Base-by-base conservation (phyloP, 2,888 invertebrate genomes). In the Drosophila imparisetae region DNA sequence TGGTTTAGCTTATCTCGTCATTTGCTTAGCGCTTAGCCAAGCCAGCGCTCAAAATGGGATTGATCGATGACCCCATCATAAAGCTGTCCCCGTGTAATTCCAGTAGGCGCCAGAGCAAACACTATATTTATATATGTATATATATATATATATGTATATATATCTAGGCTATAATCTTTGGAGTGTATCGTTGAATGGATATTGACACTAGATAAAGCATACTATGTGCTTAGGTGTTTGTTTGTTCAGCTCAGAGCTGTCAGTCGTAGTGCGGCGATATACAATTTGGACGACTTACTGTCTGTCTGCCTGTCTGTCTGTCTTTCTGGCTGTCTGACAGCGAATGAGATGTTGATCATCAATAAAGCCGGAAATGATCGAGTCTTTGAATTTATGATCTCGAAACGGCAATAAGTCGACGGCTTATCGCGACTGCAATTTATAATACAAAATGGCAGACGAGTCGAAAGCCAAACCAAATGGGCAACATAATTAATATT, bases 401-500 rank as follows among this genome's bases (percentile, higher is more conserved):
- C 62, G 54, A 55, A 45, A 15, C 66, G 73, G 74, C 70, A 80
- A 82, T 87, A 82, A 78, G 66, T 87, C 81, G 85, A 63, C 76
- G 86, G 86, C 87, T 87, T 87, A 87, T 87, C 88, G 79, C 75
- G 66, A 78, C 70, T 67, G 76, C 89, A 88, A 89, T 87, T 89
- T 89, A 89, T 89, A 86, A 87, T 86, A 86, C 84, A 89, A 89
- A 84, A 89, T 89, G 84, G 81, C 85, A 85, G 87, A 63, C 81
- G 84, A 38, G 38, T 29, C 38, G 13, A 21, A 74, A 82, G 74
- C 70, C 61, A 30, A 29, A 64, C 50, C 72, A 69, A 57, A 70
- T 72, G 73, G 61, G 72, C 78, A 80, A 76, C 83, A 81, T 91
- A 91, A 91, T 91, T 91, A 91, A 91, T 91, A 88, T 90, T 90